phyloP scores from a whole-genome alignment of 2,888 invertebrate genomes.

The Eupithecia centaureata region DNA sequence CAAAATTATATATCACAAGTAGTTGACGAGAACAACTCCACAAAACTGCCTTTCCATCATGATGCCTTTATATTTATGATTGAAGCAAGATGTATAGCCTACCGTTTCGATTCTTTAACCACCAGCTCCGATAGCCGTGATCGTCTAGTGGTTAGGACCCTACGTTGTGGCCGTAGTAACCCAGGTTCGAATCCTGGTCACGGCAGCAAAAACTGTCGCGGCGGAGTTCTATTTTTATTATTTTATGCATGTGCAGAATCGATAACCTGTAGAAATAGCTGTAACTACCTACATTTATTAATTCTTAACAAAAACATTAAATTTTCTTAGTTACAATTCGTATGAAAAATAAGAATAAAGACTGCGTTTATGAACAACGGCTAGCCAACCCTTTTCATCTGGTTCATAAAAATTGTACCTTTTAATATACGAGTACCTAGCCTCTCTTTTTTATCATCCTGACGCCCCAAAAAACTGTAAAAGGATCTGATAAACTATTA shows the following conservation, averaged over 20 bases:
- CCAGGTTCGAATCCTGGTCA: slow-evolving; percentile 86
- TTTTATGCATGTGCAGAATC: background rate
- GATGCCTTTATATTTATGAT: slow-evolving; percentile 15
- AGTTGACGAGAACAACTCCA: background rate
- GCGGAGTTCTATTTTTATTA: slow-evolving; percentile 48
- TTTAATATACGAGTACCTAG: background rate
- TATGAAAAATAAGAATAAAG: background rate
- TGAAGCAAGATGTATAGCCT: slow-evolving; percentile 12
- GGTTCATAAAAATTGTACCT: background rate
- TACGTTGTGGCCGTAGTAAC: slow-evolving; percentile 89
- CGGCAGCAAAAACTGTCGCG: slow-evolving; percentile 66
- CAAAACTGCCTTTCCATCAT: slow-evolving; percentile 17
- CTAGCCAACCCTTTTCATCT: background rate
- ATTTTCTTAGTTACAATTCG: background rate
- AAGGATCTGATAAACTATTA: slow-evolving; percentile 10
- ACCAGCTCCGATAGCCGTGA: slow-evolving; percentile 83
- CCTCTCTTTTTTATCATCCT: background rate
- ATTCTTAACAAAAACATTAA: too few relatives aligned
- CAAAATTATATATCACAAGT: slow-evolving; percentile 14
- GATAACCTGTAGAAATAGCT: too few relatives aligned
- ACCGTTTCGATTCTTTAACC: slow-evolving; percentile 24
- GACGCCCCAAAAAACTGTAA: background rate
- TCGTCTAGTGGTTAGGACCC: slow-evolving; percentile 90
- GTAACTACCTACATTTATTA: too few relatives aligned
- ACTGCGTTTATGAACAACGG: background rate